Percentiles rank a stretch among this genome's conserved stretches.
Evolutionary conservation across 2,888 invertebrate genomes (phyloP).

Genomic region (Agriopis aurantiaria): DNA sequence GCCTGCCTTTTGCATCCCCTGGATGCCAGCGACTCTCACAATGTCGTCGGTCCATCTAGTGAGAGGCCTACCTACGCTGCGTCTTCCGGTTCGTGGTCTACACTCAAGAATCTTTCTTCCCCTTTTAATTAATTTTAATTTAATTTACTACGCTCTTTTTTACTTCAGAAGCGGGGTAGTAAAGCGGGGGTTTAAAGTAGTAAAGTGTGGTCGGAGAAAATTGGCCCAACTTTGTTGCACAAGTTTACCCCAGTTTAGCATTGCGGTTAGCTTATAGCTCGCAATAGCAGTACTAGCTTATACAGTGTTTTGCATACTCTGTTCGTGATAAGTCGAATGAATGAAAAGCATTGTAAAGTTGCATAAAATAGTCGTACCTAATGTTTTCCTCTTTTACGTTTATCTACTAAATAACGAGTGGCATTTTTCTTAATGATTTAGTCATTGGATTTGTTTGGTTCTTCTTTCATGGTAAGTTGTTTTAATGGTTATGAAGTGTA

Average conservation of each 20-base stretch:
- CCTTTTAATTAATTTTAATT: conserved; percentile 9
- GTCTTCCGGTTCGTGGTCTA: no score
- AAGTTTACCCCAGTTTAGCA: conserved; percentile 26
- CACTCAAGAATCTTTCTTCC: no score
- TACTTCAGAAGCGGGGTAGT: conserved; percentile 3
- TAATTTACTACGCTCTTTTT: conserved; percentile 5
- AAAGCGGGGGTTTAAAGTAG: not conserved
- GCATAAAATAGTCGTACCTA: not conserved
- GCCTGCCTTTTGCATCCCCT: no score
- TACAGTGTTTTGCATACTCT: conserved; percentile 18
- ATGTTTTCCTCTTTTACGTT: not conserved
- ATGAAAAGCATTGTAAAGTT: conserved; percentile 13
- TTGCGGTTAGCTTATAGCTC: conserved; percentile 14
- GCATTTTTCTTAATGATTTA: not conserved
- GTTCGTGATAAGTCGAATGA: conserved; percentile 13
- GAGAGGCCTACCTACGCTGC: no score
- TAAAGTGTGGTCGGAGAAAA: conserved; percentile 21
- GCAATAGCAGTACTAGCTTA: conserved; percentile 3
- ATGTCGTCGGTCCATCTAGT: no score
- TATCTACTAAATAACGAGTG: not conserved
- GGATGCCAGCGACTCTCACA: no score
- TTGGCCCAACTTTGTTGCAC: conserved; percentile 23
- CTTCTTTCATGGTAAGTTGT: conserved; percentile 1
- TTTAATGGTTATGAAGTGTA: not conserved
- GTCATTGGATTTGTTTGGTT: not conserved